A percentile compares a stretch with the other conserved stretches of the same genome.
Conservation (phyloP, 2,888 invertebrate genomes). For the Gibbula magus region DNA sequence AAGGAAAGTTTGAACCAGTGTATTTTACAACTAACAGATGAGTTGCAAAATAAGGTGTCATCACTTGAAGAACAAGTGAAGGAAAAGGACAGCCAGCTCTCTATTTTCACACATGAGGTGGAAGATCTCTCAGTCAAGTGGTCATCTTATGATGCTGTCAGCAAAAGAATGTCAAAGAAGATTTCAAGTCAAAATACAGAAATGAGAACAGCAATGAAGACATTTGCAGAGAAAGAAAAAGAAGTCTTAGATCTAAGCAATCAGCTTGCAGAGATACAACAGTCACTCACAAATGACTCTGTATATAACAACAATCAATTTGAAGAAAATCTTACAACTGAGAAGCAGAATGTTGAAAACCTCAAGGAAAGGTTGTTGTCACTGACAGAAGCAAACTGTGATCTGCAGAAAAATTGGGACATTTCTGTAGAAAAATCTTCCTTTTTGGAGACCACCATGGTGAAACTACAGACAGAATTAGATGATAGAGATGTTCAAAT, state of each 20-base stretch:
- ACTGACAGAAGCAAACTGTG: neutral
- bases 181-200: neutral
- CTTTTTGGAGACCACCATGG: neutral
- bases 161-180: constrained; percentile 16
- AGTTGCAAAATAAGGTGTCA: neutral
- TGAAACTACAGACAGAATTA: neutral
- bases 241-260: neutral
- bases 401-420: neutral
- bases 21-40: neutral
- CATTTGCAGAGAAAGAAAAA: constrained; percentile 3
- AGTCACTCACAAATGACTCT: neutral
- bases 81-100: neutral
- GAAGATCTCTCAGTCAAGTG: constrained; percentile 11
- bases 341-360: neutral
- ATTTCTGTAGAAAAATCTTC: neutral
- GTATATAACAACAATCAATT: neutral
- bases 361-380: neutral
- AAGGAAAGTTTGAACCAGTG: neutral
- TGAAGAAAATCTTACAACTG: neutral
- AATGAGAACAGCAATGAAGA: neutral
- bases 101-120: constrained; percentile 11
- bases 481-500: constrained; percentile 8
- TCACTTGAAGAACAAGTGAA: neutral
- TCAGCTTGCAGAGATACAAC: neutral
- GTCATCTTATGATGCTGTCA: neutral